Conservation (phyloP, 1,140 invertebrate species). For the Trypoxylus dichotomus region DNA sequence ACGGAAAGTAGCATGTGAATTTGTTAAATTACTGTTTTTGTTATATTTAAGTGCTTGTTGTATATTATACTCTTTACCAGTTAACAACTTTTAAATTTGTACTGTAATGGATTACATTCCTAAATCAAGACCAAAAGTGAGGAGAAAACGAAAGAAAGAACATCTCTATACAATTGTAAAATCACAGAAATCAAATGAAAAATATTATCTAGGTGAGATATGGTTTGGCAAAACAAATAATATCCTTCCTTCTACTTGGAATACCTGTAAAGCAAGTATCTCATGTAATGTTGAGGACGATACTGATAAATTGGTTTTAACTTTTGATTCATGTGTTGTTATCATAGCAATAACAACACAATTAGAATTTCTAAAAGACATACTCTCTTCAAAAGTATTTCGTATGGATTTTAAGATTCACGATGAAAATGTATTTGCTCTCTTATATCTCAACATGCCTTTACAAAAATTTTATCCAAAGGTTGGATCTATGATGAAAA, state of each 20-base stretch:
- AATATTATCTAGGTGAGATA: conserved; percentile 34
- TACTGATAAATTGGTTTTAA: conserved; percentile 31
- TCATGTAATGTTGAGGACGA: background rate
- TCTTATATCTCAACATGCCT: conserved; percentile 43
- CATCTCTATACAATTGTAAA: background rate
- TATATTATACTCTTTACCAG: background rate
- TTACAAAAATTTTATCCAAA: conserved; percentile 39
- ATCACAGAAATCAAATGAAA: background rate
- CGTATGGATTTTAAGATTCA: conserved; percentile 27
- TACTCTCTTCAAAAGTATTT: conserved; percentile 36
- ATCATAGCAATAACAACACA: conserved; percentile 33
- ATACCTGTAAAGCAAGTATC: conserved; percentile 33
- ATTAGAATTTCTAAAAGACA: conserved; percentile 36
- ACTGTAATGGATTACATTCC: background rate
- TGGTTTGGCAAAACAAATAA: conserved; percentile 38
- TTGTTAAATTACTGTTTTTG: background rate
- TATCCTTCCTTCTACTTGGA: conserved; percentile 35
- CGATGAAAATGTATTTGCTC: conserved; percentile 31
- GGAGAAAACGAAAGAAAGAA: background rate
- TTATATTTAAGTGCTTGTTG: background rate
- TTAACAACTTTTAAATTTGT: background rate
- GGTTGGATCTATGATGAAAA: conserved; percentile 41
- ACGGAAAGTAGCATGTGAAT: background rate
- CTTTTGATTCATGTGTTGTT: conserved; percentile 34
- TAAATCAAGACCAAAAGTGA: background rate